Conservation (phyloP, 2,888 invertebrate genomes). For the Aphidius colemani region DNA sequence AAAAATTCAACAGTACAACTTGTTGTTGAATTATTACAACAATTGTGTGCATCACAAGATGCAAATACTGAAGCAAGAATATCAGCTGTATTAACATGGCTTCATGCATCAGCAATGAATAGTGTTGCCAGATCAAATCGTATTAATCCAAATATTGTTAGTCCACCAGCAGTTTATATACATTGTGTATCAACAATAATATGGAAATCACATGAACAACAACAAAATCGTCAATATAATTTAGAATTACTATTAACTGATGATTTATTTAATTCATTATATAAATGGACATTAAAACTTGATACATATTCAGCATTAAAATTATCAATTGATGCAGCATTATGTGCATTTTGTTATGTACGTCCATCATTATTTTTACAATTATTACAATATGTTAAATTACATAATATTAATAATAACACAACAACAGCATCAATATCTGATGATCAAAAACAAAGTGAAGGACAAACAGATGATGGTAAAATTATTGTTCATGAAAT, state of each 20-base stretch:
- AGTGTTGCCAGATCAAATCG: constrained; percentile 52
- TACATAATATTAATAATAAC: constrained; percentile 61
- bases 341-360: constrained; percentile 86
- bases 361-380: constrained; percentile 77
- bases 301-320: constrained; percentile 76
- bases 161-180: constrained; percentile 65
- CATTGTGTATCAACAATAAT: constrained; percentile 83
- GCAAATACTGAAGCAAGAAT: constrained; percentile 67
- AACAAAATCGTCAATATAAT: constrained; percentile 64
- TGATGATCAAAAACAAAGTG: constrained; percentile 65
- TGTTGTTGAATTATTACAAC: constrained; percentile 81
- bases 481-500: constrained; percentile 65
- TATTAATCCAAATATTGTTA: constrained; percentile 41
- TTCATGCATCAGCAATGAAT: constrained; percentile 65
- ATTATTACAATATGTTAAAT: constrained; percentile 75
- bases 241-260: constrained; percentile 72
- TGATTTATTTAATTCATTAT: constrained; percentile 78
- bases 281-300: constrained; percentile 76
- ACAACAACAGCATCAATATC: constrained; percentile 64
- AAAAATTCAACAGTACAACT: constrained; percentile 62
- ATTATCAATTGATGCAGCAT: constrained; percentile 80
- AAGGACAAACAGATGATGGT: constrained; percentile 74
- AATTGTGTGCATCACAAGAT: constrained; percentile 72
- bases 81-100: constrained; percentile 75
- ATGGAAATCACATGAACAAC: constrained; percentile 72